A percentile compares a stretch with the other conserved stretches of the same genome.
Evolutionary conservation across 2,888 invertebrate genomes (phyloP).

Genomic region (Apoda limacodes): DNA sequence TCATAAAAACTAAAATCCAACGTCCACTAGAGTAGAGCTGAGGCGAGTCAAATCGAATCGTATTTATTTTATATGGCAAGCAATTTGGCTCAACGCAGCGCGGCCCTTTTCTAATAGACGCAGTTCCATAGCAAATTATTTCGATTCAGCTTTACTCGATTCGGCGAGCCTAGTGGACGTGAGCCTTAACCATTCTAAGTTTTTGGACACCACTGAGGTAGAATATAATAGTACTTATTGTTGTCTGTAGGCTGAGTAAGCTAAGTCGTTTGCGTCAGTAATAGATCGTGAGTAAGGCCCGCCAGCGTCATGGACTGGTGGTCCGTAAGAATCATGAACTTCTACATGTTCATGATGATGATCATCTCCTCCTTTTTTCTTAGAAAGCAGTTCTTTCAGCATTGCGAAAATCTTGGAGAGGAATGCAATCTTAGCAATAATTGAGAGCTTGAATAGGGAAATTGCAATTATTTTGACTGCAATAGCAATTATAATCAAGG

Average conservation of each 20-base stretch:
- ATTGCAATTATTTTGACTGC: slow-evolving; percentile 76
- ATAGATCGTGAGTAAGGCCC: slow-evolving; percentile 54
- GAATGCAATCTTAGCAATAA: slow-evolving; percentile 82
- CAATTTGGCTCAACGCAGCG: too few relatives aligned
- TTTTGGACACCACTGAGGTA: too few relatives aligned
- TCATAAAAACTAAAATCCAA: too few relatives aligned
- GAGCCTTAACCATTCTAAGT: too few relatives aligned
- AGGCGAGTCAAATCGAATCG: too few relatives aligned
- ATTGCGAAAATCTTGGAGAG: slow-evolving; percentile 47
- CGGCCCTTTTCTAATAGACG: too few relatives aligned
- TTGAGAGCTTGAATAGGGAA: slow-evolving; percentile 77
- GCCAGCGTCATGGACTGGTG: slow-evolving; percentile 36
- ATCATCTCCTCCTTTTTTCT: slow-evolving; percentile 44
- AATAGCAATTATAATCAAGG: slow-evolving; percentile 74
- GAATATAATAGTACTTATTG: too few relatives aligned
- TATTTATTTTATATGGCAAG: too few relatives aligned
- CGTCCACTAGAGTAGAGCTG: too few relatives aligned
- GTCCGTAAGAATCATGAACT: slow-evolving; percentile 35
- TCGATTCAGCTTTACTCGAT: too few relatives aligned
- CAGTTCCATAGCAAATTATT: too few relatives aligned
- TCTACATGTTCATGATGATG: slow-evolving; percentile 33
- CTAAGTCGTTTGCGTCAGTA: slow-evolving; percentile 47
- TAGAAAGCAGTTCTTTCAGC: slow-evolving; percentile 50
- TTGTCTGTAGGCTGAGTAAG: slow-evolving; percentile 50
- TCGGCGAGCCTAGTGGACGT: too few relatives aligned